These are phyloP conservation scores for Theretra japonica DNA, from an alignment of 2,888 invertebrate genomes.

Conservation along the genomic window DNA sequence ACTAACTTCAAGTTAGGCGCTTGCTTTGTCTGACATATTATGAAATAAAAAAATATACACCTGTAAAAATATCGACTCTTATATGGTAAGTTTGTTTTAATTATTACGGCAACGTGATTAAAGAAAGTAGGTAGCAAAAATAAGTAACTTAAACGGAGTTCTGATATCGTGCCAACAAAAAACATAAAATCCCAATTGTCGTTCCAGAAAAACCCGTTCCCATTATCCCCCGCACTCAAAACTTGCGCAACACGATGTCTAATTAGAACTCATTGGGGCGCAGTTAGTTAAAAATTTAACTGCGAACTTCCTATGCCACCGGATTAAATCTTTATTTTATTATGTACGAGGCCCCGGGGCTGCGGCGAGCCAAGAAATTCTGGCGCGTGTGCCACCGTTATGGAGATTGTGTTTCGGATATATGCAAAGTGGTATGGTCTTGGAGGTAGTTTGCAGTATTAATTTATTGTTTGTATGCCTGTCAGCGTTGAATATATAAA, in stretches of 20 bases:
- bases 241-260: constrained; percentile 45
- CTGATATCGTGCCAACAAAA: no score
- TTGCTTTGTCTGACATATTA: no score
- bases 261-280: constrained; percentile 63
- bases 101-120: no score
- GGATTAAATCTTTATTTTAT: constrained; percentile 27
- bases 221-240: constrained; percentile 29
- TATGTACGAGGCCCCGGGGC: constrained; percentile 10
- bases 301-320: constrained; percentile 37
- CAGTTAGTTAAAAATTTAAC: constrained; percentile 70
- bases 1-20: no score
- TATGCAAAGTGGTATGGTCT: constrained; percentile 11
- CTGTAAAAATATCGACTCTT: no score
- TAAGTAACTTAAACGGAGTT: no score
- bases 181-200: background rate
- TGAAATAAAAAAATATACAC: no score
- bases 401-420: constrained; percentile 21
- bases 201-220: constrained; percentile 6
- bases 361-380: constrained; percentile 18
- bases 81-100: no score
- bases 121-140: no score
- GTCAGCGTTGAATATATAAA: background rate
- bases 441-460: background rate
- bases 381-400: constrained; percentile 12
- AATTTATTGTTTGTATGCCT: constrained; percentile 4